phyloP scores from a whole-genome alignment of 2,888 invertebrate species.

The Chrysolina oricalcia region DNA sequence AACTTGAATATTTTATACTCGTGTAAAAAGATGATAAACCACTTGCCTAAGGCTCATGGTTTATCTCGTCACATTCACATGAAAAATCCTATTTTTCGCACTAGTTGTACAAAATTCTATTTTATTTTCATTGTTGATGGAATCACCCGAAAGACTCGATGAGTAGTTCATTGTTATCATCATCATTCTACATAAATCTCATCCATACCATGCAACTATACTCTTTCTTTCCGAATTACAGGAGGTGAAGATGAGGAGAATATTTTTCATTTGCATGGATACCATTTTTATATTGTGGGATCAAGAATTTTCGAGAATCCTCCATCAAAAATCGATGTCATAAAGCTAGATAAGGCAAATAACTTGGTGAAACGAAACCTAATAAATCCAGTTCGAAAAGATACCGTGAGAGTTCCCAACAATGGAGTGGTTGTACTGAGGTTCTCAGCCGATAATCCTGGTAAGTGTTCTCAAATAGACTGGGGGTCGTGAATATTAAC shows the following conservation, averaged over 20 bases:
- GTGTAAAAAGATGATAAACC: no score
- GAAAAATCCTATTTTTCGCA: no score
- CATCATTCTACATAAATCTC: no score
- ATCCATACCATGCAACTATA: background rate
- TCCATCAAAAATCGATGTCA: slow-evolving; percentile 74
- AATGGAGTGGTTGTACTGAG: slow-evolving; percentile 81
- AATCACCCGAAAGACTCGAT: no score
- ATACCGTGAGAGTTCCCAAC: slow-evolving; percentile 83
- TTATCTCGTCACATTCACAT: no score
- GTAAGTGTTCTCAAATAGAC: slow-evolving; percentile 68
- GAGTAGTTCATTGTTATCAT: no score
- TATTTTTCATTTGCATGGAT: slow-evolving; percentile 85
- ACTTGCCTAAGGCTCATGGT: no score
- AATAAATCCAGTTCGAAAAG: slow-evolving; percentile 79
- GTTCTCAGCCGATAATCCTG: slow-evolving; percentile 85
- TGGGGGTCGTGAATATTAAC: no score
- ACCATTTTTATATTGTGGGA: slow-evolving; percentile 81
- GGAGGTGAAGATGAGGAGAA: slow-evolving; percentile 74
- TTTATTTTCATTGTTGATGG: no score
- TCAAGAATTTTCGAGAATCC: slow-evolving; percentile 74
- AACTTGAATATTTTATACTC: no score
- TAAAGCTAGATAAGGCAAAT: slow-evolving; percentile 74
- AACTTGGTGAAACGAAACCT: slow-evolving; percentile 76
- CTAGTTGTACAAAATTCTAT: no score
- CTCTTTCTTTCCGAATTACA: slow-evolving; percentile 11